Evolutionary conservation across 2,888 invertebrate species (phyloP).

Genomic region (Pollenia amentaria): DNA sequence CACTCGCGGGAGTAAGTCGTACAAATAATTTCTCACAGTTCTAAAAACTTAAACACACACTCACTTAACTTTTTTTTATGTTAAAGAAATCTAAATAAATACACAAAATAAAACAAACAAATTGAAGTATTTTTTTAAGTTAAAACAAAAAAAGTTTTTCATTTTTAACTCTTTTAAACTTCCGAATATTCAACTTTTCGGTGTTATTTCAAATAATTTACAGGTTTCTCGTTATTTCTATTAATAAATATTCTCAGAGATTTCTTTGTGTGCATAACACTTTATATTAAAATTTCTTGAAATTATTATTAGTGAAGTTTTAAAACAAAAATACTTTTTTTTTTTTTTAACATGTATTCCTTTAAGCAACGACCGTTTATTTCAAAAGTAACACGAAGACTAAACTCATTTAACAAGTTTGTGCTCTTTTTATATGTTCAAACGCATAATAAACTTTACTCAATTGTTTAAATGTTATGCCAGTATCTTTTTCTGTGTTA

Average conservation of each 20-base stretch:
- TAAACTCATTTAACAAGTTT: constrained; percentile 67
- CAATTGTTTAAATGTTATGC: constrained; percentile 47
- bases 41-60: constrained; percentile 48
- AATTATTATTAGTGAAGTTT: constrained; percentile 7
- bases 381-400: constrained; percentile 72
- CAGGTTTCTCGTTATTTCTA: not conserved
- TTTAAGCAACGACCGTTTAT: constrained; percentile 66
- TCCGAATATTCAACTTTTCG: not conserved
- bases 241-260: constrained; percentile 13
- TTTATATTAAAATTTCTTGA: constrained; percentile 22
- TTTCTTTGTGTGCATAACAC: constrained; percentile 1
- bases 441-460: constrained; percentile 57
- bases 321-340: constrained; percentile 37
- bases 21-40: constrained; percentile 61
- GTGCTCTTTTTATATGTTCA: constrained; percentile 73
- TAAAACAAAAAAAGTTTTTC: not conserved
- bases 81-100: constrained; percentile 64
- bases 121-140: constrained; percentile 12
- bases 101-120: constrained; percentile 69
- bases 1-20: constrained; percentile 66
- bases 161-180: not conserved
- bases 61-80: constrained; percentile 18
- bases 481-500: not conserved
- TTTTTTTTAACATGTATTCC: not conserved
- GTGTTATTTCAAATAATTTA: not conserved